Base-by-base conservation (phyloP, 2,113 vertebrate species). In the Cryptotis parvus region DNA sequence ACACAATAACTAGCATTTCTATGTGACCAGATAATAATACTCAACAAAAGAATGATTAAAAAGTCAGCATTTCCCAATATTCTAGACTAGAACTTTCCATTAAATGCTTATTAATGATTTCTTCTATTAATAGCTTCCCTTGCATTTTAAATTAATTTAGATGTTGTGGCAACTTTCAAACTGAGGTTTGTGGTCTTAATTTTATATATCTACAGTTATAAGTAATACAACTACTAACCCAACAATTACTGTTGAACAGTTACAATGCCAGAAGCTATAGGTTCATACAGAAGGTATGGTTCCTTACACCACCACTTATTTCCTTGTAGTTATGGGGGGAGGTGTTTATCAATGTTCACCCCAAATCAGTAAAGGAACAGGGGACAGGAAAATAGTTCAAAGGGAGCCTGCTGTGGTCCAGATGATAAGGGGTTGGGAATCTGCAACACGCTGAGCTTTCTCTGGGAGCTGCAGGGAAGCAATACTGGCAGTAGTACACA, bases 91-190 rank as follows among this genome's bases (percentile, higher is more conserved):
- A 29, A 63, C 12, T 63, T 89, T 66, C 68, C 24, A 93, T 33
- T 86, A 93, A 91, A 87, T 80, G 18, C 43, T 65, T 72, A 76
- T 43, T 85, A 63, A 86, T 79, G 72, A 92, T 75, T 86, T 94
- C 29, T 70, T 70, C 75, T 92, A 58, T 55, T 79, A 84, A 91
- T 33, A 82, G 45, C 39, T 88, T 92, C n/a, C 16, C 41, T 82
- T 80, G n/a, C 26, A 22, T 15, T 82, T 6, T 89, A 88, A 89
- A 41, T 33, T n/a, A 69, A 58, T 20, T 79, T 90, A 82, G 49
- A 29, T 91, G 33, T 83, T 45, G 43, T 27, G 89, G 22, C 9
- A 87, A 58, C 79, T 90, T 90, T 80, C 35, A 91, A 87, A 86
- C 24, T 81, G 39, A 68, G 14, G 18, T 55, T 24, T 88, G 6